Percentiles rank a stretch among this genome's conserved stretches.
These are phyloP conservation scores for Phainopepla nitens DNA, from an alignment of 2,113 vertebrate species.

Conservation along the genomic window DNA sequence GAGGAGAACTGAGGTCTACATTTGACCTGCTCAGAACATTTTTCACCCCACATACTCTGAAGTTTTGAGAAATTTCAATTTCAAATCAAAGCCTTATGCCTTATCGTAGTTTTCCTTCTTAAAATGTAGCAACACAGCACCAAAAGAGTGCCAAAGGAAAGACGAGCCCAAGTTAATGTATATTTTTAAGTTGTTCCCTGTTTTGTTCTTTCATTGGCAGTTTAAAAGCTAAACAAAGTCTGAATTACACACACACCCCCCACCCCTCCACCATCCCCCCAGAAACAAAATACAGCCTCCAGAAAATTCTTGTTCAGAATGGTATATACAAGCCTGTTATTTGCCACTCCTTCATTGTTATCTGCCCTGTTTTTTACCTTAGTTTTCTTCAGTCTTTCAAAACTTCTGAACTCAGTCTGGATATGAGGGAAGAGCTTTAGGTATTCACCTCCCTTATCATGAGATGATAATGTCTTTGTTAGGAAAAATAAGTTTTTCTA, in stretches of 20 bases:
- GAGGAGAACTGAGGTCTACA: neutral
- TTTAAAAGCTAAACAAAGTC: neutral
- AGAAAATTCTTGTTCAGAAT: neutral
- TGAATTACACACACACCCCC: neutral
- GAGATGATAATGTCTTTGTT: neutral
- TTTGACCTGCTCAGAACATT: neutral
- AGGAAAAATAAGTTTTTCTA: neutral
- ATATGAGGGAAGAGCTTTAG: neutral
- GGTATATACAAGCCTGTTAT: neutral
- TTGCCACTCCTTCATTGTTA: neutral
- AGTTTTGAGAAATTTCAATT: neutral
- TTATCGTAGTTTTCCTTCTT: neutral
- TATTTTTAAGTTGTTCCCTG: neutral
- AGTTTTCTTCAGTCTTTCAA: neutral
- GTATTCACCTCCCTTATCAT: neutral
- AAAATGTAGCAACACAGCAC: neutral
- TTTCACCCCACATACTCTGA: neutral
- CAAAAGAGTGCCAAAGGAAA: neutral
- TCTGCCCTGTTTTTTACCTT: neutral
- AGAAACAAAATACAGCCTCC: constrained; percentile 2
- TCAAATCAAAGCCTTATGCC: neutral
- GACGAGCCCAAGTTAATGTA: neutral
- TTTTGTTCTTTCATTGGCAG: neutral
- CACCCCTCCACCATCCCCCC: neutral
- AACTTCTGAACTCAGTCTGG: neutral